phyloP scores from a whole-genome alignment of 2,113 vertebrate species.

The Perca schrenkii region DNA sequence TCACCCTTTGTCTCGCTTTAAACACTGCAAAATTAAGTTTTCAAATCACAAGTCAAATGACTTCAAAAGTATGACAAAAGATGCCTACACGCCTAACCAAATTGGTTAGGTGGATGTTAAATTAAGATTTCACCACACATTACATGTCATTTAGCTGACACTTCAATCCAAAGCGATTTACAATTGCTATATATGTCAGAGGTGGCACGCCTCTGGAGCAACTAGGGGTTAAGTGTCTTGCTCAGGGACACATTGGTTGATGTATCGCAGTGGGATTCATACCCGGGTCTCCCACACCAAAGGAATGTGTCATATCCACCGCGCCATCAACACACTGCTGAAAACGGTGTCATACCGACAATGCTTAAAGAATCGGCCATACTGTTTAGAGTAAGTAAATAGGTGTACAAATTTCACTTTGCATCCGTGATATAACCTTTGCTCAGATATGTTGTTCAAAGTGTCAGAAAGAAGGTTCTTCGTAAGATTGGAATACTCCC shows the following conservation, averaged over 20 bases:
- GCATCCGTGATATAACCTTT: neutral
- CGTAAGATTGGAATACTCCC: neutral
- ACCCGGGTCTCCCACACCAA: no score
- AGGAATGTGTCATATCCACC: no score
- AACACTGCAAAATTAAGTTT: neutral
- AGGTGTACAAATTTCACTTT: neutral
- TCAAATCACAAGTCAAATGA: constrained; percentile 1
- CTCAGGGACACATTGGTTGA: no score
- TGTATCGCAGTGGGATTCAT: no score
- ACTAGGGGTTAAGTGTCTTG: no score
- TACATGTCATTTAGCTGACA: no score
- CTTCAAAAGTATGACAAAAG: neutral
- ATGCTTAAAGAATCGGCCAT: neutral
- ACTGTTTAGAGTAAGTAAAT: neutral
- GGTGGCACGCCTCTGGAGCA: no score
- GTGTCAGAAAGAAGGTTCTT: neutral
- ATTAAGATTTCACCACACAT: neutral
- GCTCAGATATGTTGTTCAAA: neutral
- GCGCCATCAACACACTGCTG: neutral
- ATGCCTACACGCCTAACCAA: neutral
- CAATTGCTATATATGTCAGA: no score
- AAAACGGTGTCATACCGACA: neutral
- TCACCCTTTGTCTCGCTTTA: neutral
- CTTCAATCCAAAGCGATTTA: no score
- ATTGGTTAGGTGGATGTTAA: neutral